Conservation (phyloP, 2,797 vertebrate genomes). For the Notamacropus eugenii region DNA sequence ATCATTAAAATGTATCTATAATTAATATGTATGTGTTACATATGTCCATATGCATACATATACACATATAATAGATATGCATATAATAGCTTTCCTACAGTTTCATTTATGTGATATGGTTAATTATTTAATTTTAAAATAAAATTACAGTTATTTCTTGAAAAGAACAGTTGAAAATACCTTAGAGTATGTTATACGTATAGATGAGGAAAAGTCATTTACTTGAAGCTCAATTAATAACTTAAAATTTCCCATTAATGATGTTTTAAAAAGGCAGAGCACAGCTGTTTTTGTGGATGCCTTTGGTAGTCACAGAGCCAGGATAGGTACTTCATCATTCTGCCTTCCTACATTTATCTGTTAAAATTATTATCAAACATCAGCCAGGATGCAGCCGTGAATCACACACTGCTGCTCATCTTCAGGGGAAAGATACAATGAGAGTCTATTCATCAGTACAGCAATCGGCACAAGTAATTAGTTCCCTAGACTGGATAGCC, state of each 20-base stretch:
- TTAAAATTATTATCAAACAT: slow-evolving; percentile 98
- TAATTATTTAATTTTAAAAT: slow-evolving; percentile 21
- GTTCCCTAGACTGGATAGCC: slow-evolving; percentile 90
- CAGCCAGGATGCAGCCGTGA: slow-evolving; percentile 89
- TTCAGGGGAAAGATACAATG: slow-evolving; percentile 91
- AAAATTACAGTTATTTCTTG: slow-evolving; percentile 21
- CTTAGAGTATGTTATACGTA: slow-evolving; percentile 12
- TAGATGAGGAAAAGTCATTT: slow-evolving; percentile 69
- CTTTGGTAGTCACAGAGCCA: slow-evolving; percentile 90
- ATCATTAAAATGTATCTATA: slow-evolving; percentile 18
- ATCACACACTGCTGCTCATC: slow-evolving; percentile 88
- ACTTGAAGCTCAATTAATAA: slow-evolving; percentile 82
- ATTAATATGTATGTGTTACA: background rate
- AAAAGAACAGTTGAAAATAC: slow-evolving; percentile 40
- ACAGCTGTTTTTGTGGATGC: slow-evolving; percentile 89
- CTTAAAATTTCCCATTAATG: slow-evolving; percentile 82
- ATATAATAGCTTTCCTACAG: background rate
- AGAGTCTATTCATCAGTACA: slow-evolving; percentile 94
- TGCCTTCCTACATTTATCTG: slow-evolving; percentile 96
- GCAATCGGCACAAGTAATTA: slow-evolving; percentile 94
- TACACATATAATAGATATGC: background rate
- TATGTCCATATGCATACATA: background rate
- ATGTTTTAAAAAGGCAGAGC: slow-evolving; percentile 81
- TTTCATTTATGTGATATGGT: background rate
- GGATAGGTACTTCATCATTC: slow-evolving; percentile 97